These are phyloP conservation scores for Tenthredo amoena DNA, from an alignment of 2,888 invertebrate species.

Conservation along the genomic window DNA sequence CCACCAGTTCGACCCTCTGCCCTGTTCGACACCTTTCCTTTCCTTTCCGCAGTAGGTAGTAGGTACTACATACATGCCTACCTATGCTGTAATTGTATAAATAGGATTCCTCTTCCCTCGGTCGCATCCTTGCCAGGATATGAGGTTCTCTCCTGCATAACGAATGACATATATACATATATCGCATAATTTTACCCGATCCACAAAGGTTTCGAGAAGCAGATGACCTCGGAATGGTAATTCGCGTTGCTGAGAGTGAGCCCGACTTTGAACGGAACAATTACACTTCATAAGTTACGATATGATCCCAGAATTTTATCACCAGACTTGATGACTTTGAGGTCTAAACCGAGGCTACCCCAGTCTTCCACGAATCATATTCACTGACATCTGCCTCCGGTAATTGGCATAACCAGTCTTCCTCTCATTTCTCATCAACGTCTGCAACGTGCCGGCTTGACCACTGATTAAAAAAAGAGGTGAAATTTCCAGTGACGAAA, in stretches of 20 bases:
- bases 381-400: background rate
- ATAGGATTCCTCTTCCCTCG: background rate
- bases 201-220: background rate
- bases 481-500: too few species aligned
- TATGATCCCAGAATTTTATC: constrained; percentile 28
- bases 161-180: background rate
- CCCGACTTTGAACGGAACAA: background rate
- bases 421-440: background rate
- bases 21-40: constrained; percentile 30
- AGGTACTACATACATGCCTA: too few species aligned
- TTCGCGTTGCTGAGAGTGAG: background rate
- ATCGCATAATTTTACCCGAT: background rate
- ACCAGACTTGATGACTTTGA: constrained; percentile 1
- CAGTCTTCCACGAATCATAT: background rate
- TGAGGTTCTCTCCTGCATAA: background rate
- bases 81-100: background rate
- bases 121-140: background rate
- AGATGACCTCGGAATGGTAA: constrained; percentile 19
- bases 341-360: background rate
- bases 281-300: background rate
- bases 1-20: constrained; percentile 40
- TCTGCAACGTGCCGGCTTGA: background rate
- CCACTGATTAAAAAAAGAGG: background rate
- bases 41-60: background rate
- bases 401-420: constrained; percentile 11